Base-by-base conservation (phyloP, 2,797 vertebrate species). In the Falco cherrug region DNA sequence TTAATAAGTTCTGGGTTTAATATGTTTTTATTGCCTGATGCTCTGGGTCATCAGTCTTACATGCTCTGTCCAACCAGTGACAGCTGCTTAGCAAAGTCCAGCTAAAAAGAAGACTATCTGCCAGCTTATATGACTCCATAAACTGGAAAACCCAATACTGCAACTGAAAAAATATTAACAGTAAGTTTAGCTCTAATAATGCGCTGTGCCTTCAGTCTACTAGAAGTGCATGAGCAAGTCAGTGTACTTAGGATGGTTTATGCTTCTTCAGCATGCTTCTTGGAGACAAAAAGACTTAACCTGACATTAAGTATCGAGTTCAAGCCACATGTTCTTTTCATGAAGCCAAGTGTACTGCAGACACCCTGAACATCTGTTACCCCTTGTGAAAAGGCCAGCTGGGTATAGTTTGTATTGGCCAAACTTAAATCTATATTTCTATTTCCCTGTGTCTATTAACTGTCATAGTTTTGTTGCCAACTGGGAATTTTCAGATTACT, bases 261-360 rank as follows among this genome's bases (percentile, higher is more conserved):
- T 56, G 35, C 48, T 69, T 86, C 81, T 94, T 91, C 41, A 83
- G 21, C 28, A 74, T 71, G 9, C 6, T 65, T 59, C 71, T 92
- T 93, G 41, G 26, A 82, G 17, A 25, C 61, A 53, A 89, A 71
- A 87, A 59, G 24, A 83, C 77, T 93, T 91, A 89, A 77, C 82
- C 54, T 96, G 93, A 87, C 48, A 95, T 95, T 97, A 96, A 93
- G 47, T 90, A 93, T 91, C 77, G 84, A 95, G 53, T 86, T 79
- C 67, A 89, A 89, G 82, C 68, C 86, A 93, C 20, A 22, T 8
- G 9, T 87, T 93, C 63, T 71, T 94, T 95, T 61, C 60, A 90
- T 84, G 87, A 96, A 95, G 28, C 35, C 89, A 95, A 43, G 37
- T 97, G 67, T 74, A 41, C 31, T 84, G 24, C 65, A 94, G 84